Evolutionary conservation across 2,888 invertebrate species (phyloP).

Genomic region (Anoncus sp.): DNA sequence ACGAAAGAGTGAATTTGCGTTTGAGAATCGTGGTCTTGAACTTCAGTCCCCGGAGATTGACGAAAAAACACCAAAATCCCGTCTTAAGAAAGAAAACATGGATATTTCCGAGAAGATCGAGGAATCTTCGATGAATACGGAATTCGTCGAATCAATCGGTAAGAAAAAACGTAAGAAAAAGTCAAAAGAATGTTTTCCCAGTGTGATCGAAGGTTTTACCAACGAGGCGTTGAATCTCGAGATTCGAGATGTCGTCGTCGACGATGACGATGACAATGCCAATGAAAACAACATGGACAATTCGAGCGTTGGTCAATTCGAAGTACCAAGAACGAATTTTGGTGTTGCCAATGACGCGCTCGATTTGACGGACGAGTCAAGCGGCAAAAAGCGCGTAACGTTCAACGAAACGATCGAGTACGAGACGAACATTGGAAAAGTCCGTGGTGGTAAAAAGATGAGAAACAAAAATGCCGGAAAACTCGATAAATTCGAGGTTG

Average conservation of each 20-base stretch:
- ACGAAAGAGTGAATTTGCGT: constrained; percentile 40
- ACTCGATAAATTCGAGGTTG: constrained; percentile 79
- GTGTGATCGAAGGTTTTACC: constrained; percentile 51
- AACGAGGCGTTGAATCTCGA: constrained; percentile 63
- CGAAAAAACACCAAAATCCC: neutral
- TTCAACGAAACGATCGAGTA: constrained; percentile 80
- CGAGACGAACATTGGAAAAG: constrained; percentile 70
- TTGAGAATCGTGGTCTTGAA: constrained; percentile 59
- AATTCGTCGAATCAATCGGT: neutral
- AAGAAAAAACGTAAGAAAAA: constrained; percentile 56
- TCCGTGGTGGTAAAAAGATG: constrained; percentile 50
- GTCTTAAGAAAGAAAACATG: constrained; percentile 9
- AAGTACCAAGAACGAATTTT: constrained; percentile 48
- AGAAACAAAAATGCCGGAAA: constrained; percentile 71
- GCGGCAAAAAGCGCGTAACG: constrained; percentile 77
- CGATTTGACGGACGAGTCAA: constrained; percentile 77
- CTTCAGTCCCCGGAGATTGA: constrained; percentile 46
- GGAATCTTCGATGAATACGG: constrained; percentile 1
- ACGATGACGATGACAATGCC: too few species aligned
- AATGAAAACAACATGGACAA: too few species aligned
- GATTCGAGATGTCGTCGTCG: neutral
- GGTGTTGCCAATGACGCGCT: constrained; percentile 78
- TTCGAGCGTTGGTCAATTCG: constrained; percentile 48
- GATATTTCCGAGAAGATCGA: constrained; percentile 7
- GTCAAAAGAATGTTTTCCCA: constrained; percentile 19